Evolutionary conservation across 2,113 vertebrate species (phyloP).

Genomic region (Fregata magnificens): DNA sequence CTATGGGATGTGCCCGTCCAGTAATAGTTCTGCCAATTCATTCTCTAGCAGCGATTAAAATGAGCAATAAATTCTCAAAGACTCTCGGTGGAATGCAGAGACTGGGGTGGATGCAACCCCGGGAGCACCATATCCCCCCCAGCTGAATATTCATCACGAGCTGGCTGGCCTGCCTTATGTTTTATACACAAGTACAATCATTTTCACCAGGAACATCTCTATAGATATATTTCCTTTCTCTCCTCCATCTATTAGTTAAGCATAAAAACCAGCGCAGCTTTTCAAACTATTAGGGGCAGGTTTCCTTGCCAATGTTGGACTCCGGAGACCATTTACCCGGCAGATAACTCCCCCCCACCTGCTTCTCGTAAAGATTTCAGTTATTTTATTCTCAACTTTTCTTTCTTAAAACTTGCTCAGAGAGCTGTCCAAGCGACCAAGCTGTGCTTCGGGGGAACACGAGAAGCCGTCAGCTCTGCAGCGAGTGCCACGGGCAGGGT

Average conservation of each 20-base stretch:
- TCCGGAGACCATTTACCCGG: background rate
- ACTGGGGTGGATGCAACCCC: slow-evolving; percentile 40
- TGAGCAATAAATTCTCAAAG: slow-evolving; percentile 78
- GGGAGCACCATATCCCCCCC: slow-evolving; percentile 52
- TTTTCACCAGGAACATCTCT: background rate
- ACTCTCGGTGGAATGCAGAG: slow-evolving; percentile 64
- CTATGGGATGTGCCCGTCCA: slow-evolving; percentile 55
- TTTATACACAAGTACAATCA: slow-evolving; percentile 55
- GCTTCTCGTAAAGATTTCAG: background rate
- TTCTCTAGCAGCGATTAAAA: slow-evolving; percentile 78
- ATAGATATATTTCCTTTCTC: slow-evolving; percentile 43
- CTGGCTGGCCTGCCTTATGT: slow-evolving; percentile 39
- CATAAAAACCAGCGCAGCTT: background rate
- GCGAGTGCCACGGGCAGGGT: background rate
- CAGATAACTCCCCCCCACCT: background rate
- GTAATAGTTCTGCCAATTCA: slow-evolving; percentile 73
- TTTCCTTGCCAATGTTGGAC: background rate
- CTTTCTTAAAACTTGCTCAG: background rate
- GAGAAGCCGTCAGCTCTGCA: background rate
- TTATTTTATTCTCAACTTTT: background rate
- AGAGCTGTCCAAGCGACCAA: background rate
- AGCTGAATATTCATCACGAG: slow-evolving; percentile 74
- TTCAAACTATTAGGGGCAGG: background rate
- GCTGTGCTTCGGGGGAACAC: background rate
- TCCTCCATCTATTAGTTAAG: slow-evolving; percentile 43